Conservation (phyloP, 2,888 invertebrate genomes). For the Sinodicranocentrus sp. region DNA sequence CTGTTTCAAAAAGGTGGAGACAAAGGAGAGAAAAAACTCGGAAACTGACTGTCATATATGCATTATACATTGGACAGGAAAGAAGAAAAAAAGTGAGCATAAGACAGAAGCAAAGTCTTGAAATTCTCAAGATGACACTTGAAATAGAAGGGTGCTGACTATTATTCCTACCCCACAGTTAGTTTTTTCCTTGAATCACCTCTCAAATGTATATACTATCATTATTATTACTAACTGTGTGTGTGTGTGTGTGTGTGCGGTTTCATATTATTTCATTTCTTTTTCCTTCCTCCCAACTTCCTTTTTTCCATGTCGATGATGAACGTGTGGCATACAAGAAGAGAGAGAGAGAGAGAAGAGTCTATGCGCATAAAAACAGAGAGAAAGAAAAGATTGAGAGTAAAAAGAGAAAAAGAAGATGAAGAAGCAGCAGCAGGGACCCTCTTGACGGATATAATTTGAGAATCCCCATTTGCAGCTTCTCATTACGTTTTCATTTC, state of each 20-base stretch:
- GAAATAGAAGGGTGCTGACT: constrained; percentile 53
- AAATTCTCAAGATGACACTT: constrained; percentile 67
- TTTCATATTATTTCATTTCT: constrained; percentile 40
- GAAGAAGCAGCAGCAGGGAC: constrained; percentile 64
- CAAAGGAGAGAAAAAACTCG: constrained; percentile 12
- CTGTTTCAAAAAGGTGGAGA: constrained; percentile 36
- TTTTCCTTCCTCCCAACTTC: constrained; percentile 35
- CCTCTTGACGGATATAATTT: constrained; percentile 71
- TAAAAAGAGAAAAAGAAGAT: constrained; percentile 58
- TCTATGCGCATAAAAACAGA: constrained; percentile 8
- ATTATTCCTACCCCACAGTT: constrained; percentile 41
- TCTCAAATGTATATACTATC: constrained; percentile 43
- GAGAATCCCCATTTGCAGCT: constrained; percentile 69
- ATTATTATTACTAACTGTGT: constrained; percentile 42
- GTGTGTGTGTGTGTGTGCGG: too few relatives aligned
- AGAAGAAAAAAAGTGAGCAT: not conserved
- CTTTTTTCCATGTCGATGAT: constrained; percentile 41
- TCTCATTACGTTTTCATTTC: constrained; percentile 70
- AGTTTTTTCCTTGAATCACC: constrained; percentile 31
- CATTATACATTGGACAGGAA: not conserved
- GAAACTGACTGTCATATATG: not conserved
- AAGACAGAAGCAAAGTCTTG: constrained; percentile 51
- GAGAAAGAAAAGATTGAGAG: constrained; percentile 25
- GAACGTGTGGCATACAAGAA: constrained; percentile 46
- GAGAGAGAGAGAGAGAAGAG: constrained; percentile 21